Evolutionary conservation across 2,113 vertebrate genomes (phyloP).

Genomic region (Macquaria ambigua): DNA sequence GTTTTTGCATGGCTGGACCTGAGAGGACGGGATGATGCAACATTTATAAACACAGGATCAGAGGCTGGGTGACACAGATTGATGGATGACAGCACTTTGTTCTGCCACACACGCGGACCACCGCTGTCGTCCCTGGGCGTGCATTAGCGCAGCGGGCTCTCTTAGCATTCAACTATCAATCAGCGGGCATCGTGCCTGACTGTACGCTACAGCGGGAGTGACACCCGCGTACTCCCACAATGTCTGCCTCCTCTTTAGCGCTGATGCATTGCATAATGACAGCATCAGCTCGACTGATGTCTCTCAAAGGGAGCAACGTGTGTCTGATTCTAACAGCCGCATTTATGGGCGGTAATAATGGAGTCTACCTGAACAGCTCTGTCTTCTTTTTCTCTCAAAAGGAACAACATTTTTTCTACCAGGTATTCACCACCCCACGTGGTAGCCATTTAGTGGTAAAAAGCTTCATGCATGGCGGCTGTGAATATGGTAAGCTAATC

Average conservation of each 20-base stretch:
- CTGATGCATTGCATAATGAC: conserved; percentile 50
- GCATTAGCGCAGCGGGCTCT: conserved; percentile 56
- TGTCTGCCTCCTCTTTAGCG: conserved; percentile 52
- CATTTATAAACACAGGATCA: conserved; percentile 56
- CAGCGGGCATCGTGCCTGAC: conserved; percentile 39
- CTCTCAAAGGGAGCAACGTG: conserved; percentile 33
- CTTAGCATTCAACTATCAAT: conserved; percentile 73
- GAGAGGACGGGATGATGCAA: conserved; percentile 59
- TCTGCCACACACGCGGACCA: conserved; percentile 41
- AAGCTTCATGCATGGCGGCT: conserved; percentile 21
- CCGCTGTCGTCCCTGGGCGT: conserved; percentile 35
- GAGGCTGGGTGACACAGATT: conserved; percentile 50
- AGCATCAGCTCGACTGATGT: conserved; percentile 51
- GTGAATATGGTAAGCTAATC: conserved; percentile 42
- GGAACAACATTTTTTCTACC: conserved; percentile 16
- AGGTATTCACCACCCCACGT: neutral
- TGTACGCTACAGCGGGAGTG: conserved; percentile 43
- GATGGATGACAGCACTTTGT: conserved; percentile 74
- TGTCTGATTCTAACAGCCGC: conserved; percentile 39
- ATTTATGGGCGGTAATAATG: conserved; percentile 30
- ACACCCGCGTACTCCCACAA: conserved; percentile 59
- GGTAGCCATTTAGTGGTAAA: conserved; percentile 14
- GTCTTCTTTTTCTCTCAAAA: conserved; percentile 29
- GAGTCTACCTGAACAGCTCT: conserved; percentile 21
- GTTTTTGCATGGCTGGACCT: conserved; percentile 39